phyloP scores from a whole-genome alignment of 64 coral and sea anemone species.

The Cladopsammia gracilis region DNA sequence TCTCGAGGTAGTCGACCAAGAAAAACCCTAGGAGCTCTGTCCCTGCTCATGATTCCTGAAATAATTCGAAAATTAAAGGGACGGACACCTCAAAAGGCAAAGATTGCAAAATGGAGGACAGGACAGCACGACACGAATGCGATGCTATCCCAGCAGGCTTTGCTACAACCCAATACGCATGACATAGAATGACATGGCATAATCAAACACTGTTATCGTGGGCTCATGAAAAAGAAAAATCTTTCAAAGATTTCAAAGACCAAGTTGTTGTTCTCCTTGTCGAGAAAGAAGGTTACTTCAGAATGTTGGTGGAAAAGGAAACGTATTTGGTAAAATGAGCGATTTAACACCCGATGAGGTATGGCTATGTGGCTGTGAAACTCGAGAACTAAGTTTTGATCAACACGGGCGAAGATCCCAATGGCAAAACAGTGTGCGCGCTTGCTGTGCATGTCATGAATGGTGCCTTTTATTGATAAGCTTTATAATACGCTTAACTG shows the following conservation, averaged over 20 bases:
- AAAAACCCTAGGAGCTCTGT: constrained; percentile 92
- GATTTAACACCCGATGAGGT: constrained; percentile 97
- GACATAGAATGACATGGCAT: neutral
- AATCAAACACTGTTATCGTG: neutral
- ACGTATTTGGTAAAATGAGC: constrained; percentile 72
- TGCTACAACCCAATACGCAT: neutral
- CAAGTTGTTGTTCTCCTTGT: constrained; percentile 17
- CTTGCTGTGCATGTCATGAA: neutral
- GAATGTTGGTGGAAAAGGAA: constrained; percentile 13
- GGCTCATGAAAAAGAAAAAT: neutral
- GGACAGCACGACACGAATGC: no score
- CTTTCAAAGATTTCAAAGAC: constrained; percentile 43
- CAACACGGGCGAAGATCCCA: neutral
- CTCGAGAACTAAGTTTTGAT: neutral
- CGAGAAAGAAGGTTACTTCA: constrained; percentile 21
- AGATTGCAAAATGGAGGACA: neutral
- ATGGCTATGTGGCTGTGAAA: neutral
- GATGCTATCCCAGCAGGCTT: constrained; percentile 25
- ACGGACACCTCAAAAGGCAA: neutral
- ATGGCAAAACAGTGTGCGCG: neutral
- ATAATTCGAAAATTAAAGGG: neutral
- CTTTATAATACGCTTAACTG: neutral
- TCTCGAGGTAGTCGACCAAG: constrained; percentile 87
- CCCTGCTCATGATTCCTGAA: constrained; percentile 67
- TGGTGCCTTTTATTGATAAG: neutral